These are phyloP conservation scores for Labrus mixtus DNA, from an alignment of 2,113 vertebrate genomes.

Conservation along the genomic window DNA sequence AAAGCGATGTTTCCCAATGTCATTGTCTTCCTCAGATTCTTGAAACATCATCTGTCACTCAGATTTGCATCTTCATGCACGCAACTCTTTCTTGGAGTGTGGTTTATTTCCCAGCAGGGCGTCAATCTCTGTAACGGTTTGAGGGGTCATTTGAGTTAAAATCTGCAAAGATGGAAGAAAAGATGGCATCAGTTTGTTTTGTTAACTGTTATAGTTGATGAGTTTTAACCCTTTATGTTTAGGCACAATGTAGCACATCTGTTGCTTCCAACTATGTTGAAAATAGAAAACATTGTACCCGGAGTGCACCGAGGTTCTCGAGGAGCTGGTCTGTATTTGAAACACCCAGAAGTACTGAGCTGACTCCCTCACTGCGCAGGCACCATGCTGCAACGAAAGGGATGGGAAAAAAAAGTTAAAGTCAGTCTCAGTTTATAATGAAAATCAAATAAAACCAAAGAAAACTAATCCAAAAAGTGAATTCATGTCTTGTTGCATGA, in stretches of 20 bases:
- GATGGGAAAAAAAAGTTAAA: background rate
- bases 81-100: conserved; percentile 87
- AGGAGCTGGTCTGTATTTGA: conserved; percentile 89
- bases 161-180: conserved; percentile 77
- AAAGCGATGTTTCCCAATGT: conserved; percentile 68
- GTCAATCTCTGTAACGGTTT: conserved; percentile 88
- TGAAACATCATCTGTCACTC: conserved; percentile 54
- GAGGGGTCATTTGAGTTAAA: conserved; percentile 89
- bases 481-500: background rate
- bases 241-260: background rate
- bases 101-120: conserved; percentile 90
- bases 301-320: conserved; percentile 91
- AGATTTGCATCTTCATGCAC: conserved; percentile 77
- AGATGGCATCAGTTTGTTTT: background rate
- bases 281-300: conserved; percentile 77
- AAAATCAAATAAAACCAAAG: background rate
- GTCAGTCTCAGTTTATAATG: background rate
- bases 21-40: conserved; percentile 60
- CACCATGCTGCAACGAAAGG: conserved; percentile 87
- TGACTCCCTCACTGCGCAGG: conserved; percentile 91
- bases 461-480: background rate
- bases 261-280: conserved; percentile 8
- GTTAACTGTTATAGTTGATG: background rate
- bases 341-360: conserved; percentile 91
- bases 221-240: too few species aligned